These are phyloP conservation scores for Acestrorhynchus altus DNA, from an alignment of 2,797 vertebrate genomes.

Conservation along the genomic window DNA sequence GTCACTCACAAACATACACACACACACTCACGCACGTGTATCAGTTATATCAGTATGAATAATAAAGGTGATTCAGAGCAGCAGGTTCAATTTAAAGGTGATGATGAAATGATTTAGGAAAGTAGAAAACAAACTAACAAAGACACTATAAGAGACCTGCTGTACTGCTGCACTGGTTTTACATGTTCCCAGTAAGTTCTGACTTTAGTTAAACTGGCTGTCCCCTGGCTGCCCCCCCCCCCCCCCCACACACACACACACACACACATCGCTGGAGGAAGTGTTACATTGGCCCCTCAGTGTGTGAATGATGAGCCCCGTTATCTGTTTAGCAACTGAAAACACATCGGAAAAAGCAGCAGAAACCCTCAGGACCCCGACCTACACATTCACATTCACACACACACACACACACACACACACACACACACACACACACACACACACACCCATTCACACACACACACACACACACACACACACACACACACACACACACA, in stretches of 20 bases:
- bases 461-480: too few relatives aligned
- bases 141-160: too few relatives aligned
- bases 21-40: not conserved
- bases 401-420: not conserved
- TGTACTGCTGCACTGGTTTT: too few relatives aligned
- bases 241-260: conserved; percentile 65
- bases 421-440: not conserved
- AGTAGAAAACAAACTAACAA: too few relatives aligned
- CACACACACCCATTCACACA: too few relatives aligned
- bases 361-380: conserved; percentile 77
- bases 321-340: conserved; percentile 88
- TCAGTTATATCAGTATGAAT: too few relatives aligned
- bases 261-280: conserved; percentile 79
- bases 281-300: conserved; percentile 76
- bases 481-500: too few relatives aligned
- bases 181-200: not conserved
- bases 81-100: too few relatives aligned
- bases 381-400: conserved; percentile 67
- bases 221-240: conserved; percentile 47
- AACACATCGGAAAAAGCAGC: conserved; percentile 79
- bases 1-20: not conserved
- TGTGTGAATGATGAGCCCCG: conserved; percentile 78
- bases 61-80: too few relatives aligned
- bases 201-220: not conserved
- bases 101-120: too few relatives aligned